These are phyloP conservation scores for Holothuria scabra DNA, from an alignment of 53 echinoderm and acorn worm genomes.

Conservation along the genomic window DNA sequence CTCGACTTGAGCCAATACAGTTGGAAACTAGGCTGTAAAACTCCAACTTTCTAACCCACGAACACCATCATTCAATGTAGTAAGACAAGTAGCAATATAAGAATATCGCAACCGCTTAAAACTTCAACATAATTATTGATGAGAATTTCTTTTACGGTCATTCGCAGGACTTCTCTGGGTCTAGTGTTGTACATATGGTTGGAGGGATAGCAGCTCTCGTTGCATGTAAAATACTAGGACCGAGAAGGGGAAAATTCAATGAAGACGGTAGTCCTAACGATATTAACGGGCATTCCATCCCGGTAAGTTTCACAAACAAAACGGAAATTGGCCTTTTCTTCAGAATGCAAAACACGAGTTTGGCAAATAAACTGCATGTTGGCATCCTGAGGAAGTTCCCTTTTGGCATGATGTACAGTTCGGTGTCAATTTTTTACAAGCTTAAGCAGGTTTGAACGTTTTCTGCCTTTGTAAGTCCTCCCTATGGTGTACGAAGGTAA, in stretches of 20 bases:
- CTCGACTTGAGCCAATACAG: too few relatives aligned
- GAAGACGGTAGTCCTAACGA: slow-evolving; percentile 26
- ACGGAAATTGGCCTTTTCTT: neutral
- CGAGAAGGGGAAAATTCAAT: slow-evolving; percentile 64
- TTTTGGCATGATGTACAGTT: too few relatives aligned
- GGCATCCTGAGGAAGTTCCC: too few relatives aligned
- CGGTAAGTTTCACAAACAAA: slow-evolving; percentile 47
- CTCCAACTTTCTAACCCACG: too few relatives aligned
- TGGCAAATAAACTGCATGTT: neutral
- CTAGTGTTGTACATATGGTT: slow-evolving; percentile 69
- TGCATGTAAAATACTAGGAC: slow-evolving; percentile 62
- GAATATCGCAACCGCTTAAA: neutral
- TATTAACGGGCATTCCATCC: slow-evolving; percentile 61
- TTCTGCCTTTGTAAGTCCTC: too few relatives aligned
- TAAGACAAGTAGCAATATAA: too few relatives aligned
- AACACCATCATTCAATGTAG: too few relatives aligned
- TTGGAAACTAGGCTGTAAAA: too few relatives aligned
- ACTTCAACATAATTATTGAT: neutral
- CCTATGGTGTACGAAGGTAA: too few relatives aligned
- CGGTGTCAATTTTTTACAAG: too few relatives aligned
- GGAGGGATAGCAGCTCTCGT: slow-evolving; percentile 67
- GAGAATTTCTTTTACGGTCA: neutral
- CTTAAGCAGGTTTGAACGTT: too few relatives aligned
- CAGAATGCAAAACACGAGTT: neutral
- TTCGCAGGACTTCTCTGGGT: slow-evolving; percentile 70